Percentiles rank a stretch among this genome's conserved stretches.
phyloP scores from a whole-genome alignment of 2,113 vertebrate species.

The Limnothrissa miodon region DNA sequence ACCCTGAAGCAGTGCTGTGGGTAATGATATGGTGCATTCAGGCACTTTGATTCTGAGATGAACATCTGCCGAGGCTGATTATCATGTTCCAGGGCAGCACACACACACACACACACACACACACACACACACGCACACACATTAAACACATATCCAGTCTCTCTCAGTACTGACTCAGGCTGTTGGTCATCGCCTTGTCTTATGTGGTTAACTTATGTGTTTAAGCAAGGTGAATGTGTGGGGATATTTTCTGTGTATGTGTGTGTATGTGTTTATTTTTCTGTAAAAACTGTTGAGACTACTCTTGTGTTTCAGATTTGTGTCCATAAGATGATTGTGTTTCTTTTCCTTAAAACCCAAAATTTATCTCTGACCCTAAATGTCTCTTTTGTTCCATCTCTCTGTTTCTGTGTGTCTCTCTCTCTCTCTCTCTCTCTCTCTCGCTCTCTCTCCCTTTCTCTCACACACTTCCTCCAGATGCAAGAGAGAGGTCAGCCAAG shows the following conservation, averaged over 20 bases:
- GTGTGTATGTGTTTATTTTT: background rate
- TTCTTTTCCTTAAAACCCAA: constrained; percentile 2
- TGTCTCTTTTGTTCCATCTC: constrained; percentile 25
- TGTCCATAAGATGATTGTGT: background rate
- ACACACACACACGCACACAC: background rate
- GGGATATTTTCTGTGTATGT: background rate
- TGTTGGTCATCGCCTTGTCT: constrained; percentile 28
- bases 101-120: background rate
- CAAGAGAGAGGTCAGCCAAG: constrained; percentile 69
- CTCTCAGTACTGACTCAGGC: background rate
- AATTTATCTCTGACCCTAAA: too few relatives aligned
- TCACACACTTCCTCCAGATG: constrained; percentile 57
- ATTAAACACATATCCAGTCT: background rate
- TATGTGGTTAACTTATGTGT: background rate
- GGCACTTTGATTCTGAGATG: constrained; percentile 45
- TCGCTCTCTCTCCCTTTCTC: constrained; percentile 29
- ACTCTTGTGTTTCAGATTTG: background rate
- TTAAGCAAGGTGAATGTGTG: background rate
- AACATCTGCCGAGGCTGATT: constrained; percentile 37
- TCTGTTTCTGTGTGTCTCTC: constrained; percentile 27
- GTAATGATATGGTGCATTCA: constrained; percentile 32
- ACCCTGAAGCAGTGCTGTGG: constrained; percentile 29
- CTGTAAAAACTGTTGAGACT: background rate
- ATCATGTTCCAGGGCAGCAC: constrained; percentile 15
- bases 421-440: constrained; percentile 33